phyloP scores from a whole-genome alignment of 2,113 vertebrate genomes.

The Stigmatopora argus region DNA sequence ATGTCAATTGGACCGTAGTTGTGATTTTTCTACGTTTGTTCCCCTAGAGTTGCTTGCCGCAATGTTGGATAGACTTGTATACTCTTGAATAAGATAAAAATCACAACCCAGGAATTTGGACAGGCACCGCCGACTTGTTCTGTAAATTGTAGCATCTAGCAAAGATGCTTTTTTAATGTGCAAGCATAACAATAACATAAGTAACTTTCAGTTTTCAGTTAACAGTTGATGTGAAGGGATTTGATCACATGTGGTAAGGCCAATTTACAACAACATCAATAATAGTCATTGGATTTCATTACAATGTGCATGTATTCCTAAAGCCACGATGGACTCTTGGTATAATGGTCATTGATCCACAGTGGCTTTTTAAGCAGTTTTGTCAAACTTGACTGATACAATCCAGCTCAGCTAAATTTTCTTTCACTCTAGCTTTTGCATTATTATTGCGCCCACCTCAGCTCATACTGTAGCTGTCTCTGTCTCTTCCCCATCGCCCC shows the following conservation, averaged over 20 bases:
- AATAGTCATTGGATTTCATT: background rate
- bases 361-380: slow-evolving; percentile 30
- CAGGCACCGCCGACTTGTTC: too few relatives aligned
- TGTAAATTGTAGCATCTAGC: too few relatives aligned
- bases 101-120: background rate
- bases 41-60: background rate
- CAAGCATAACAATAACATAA: too few relatives aligned
- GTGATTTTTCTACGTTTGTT: background rate
- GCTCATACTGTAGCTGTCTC: slow-evolving; percentile 38
- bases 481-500: slow-evolving; percentile 45
- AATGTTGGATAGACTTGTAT: background rate
- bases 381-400: slow-evolving; percentile 29
- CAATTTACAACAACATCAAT: background rate
- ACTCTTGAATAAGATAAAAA: background rate
- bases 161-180: too few relatives aligned
- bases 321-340: background rate
- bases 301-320: background rate
- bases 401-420: slow-evolving; percentile 52
- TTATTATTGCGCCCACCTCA: slow-evolving; percentile 40
- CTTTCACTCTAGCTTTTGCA: slow-evolving; percentile 78
- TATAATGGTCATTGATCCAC: background rate
- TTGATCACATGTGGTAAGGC: too few relatives aligned
- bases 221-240: too few relatives aligned
- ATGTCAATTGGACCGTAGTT: slow-evolving; percentile 8
- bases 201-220: too few relatives aligned